A percentile compares a stretch with the other conserved stretches of the same genome.
Conservation (phyloP, 2,888 invertebrate genomes). For the Tiliacea citrago region DNA sequence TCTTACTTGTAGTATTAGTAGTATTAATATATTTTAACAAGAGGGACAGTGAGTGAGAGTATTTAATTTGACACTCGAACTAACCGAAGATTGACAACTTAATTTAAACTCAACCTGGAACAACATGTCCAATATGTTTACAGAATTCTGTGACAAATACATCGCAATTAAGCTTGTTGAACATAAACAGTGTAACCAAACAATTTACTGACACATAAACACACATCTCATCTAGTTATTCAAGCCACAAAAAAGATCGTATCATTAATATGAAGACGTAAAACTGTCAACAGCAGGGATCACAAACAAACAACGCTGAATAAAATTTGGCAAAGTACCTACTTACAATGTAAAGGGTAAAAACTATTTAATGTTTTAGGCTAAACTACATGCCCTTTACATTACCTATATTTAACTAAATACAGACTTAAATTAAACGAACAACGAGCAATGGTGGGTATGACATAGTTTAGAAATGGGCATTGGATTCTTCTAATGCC, state of each 20-base stretch:
- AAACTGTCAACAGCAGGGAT: slow-evolving; percentile 69
- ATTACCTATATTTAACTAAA: too few relatives aligned
- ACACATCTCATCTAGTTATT: slow-evolving; percentile 64
- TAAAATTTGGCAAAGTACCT: slow-evolving; percentile 49
- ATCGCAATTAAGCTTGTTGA: slow-evolving; percentile 28
- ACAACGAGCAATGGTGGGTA: too few relatives aligned
- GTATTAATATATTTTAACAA: not conserved
- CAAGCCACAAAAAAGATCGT: slow-evolving; percentile 65
- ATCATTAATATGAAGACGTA: slow-evolving; percentile 73
- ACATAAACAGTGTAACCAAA: slow-evolving; percentile 33
- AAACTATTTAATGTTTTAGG: slow-evolving; percentile 13
- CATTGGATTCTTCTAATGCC: not conserved
- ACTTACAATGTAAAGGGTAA: slow-evolving; percentile 29
- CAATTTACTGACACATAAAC: slow-evolving; percentile 60
- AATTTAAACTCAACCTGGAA: not conserved
- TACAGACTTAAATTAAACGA: too few relatives aligned
- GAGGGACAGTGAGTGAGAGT: not conserved
- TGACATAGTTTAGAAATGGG: too few relatives aligned
- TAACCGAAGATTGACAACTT: not conserved
- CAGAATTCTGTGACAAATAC: slow-evolving; percentile 6
- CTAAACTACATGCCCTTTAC: not conserved
- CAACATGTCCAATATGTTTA: not conserved
- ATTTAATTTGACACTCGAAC: not conserved
- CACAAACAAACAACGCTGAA: slow-evolving; percentile 63
- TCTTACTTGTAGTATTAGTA: too few relatives aligned